A percentile compares a stretch with the other conserved stretches of the same genome.
These are phyloP conservation scores for Seira sanloemensis DNA, from an alignment of 2,888 invertebrate species.

Conservation along the genomic window DNA sequence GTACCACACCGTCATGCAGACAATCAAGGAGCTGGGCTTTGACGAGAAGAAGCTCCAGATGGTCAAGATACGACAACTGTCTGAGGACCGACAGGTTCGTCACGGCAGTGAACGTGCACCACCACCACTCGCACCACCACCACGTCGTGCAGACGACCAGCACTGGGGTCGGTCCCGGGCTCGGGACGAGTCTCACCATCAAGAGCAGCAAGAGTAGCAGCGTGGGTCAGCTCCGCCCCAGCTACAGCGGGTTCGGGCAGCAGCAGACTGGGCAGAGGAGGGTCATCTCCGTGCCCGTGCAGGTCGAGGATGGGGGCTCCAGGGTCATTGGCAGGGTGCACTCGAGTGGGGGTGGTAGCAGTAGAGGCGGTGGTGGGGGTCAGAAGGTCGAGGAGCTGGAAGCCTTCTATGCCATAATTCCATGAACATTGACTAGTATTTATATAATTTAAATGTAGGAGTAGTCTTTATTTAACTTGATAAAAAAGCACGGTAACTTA, in stretches of 20 bases:
- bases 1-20: constrained; percentile 22
- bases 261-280: neutral
- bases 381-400: constrained; percentile 21
- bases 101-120: constrained; percentile 27
- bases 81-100: constrained; percentile 29
- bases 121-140: constrained; percentile 20
- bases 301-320: neutral
- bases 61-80: constrained; percentile 33
- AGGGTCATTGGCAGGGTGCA: neutral
- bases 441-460: neutral
- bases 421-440: neutral
- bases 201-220: neutral
- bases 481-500: too few species aligned
- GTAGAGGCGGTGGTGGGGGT: neutral
- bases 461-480: too few species aligned
- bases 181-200: neutral
- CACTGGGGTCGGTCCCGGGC: neutral
- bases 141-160: neutral
- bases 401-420: constrained; percentile 30
- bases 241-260: neutral
- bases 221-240: neutral
- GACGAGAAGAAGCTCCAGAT: constrained; percentile 34
- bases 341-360: neutral
- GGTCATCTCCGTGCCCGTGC: neutral
- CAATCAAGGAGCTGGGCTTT: constrained; percentile 40